These are phyloP conservation scores for Trididemnum nubilum DNA, from an alignment of 23 tunicate genomes.

Conservation along the genomic window DNA sequence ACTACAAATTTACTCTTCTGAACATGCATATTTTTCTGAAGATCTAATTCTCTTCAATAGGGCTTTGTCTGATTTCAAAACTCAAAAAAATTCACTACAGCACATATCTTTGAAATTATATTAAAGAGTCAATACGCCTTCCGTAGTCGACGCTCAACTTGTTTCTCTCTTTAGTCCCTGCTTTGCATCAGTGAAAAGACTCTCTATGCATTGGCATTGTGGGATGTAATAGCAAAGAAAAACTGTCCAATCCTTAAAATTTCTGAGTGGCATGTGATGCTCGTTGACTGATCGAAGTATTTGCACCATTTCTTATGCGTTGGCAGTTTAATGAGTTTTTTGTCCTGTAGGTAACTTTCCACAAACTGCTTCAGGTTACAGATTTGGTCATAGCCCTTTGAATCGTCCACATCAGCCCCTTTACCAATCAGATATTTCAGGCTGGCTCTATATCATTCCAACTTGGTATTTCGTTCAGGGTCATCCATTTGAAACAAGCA, in stretches of 20 bases:
- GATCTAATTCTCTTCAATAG: too few species aligned
- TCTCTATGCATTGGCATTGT: not conserved
- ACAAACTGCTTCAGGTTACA: not conserved
- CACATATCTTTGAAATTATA: too few species aligned
- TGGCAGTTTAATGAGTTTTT: not conserved
- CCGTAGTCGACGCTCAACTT: too few species aligned
- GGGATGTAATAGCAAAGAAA: not conserved
- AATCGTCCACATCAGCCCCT: not conserved
- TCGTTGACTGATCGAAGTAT: not conserved
- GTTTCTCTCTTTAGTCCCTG: too few species aligned
- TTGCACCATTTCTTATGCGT: conserved; percentile 21
- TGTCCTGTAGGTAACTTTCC: not conserved
- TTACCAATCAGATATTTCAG: conserved; percentile 27
- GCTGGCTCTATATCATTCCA: conserved; percentile 8
- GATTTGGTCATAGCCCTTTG: conserved; percentile 16
- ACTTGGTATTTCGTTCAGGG: not conserved
- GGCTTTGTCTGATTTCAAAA: too few species aligned
- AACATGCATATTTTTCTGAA: too few species aligned
- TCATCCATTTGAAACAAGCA: not conserved
- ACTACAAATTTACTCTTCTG: too few species aligned
- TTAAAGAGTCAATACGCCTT: too few species aligned
- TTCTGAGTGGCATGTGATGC: not conserved
- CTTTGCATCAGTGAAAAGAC: not conserved
- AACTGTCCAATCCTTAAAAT: not conserved
- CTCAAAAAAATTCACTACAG: too few species aligned